Evolutionary conservation across 64 coral and sea anemone genomes (phyloP), one percentile per base, ranked within the genome.

Genomic region (Pocillopora verrucosa): DNA sequence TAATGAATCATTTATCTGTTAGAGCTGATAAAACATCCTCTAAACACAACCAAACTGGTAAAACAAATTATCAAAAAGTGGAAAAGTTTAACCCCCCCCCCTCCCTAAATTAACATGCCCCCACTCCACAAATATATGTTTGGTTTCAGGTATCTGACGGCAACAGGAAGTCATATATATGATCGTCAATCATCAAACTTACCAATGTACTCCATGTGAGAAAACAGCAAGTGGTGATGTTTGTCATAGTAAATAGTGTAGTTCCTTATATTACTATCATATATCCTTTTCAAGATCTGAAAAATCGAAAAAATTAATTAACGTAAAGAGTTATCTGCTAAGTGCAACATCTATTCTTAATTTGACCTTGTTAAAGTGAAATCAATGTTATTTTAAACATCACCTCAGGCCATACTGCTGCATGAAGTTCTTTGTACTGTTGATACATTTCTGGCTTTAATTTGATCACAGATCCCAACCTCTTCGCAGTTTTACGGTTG

Each of bases 151-250:
- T 24, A n/a, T 65, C 17, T 38, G 30, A 30, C 13, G 62, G 6
- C 4, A 34, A 26, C 37, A 60, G 3, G 19, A 58, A 22, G 36
- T 35, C 12, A 37, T 11, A 59, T 34, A 37, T 11, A 59, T 19
- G 12, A 73, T 4, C 41, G 41, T 51, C 3, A 30, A 51, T 4
- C 41, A 51, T 51, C 41, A 86, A 51, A 61, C 95, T 88, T 79
- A 96, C 95, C 95, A 59, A 93, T 90, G 34, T 96, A 96, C 63
- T 96, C 95, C 91, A 96, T 90, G 76, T 96, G 95, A 56, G 95
- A 96, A 56, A 96, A 96, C 17, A 96, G 60, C 13, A 96, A 78
- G 12, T 93, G 82, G 36, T 90, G 90, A 69, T 93, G 72, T 36
- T 96, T 96, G 22, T 96, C 95, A 77, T 88, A 93, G 45, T 96